Base-by-base conservation (phyloP, 2,888 invertebrate genomes). In the Cataglyphis albicans region DNA sequence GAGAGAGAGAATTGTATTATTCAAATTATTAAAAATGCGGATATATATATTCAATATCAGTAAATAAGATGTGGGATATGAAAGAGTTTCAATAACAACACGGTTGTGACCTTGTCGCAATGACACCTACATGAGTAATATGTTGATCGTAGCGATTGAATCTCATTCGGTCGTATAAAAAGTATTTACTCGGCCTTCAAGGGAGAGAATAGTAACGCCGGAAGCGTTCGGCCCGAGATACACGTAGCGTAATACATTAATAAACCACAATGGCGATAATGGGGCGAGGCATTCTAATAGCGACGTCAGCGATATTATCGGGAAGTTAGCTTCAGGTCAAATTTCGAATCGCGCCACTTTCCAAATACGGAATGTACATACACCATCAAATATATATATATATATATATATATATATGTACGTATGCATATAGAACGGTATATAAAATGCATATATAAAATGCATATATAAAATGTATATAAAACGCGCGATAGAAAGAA, bases 251-350 rank as follows among this genome's bases (percentile, higher is more conserved):
- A 3, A 57, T 29, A n/a, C n/a, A 64, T 78, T 70, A 78, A 78
- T 78, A 35, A 72, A 18, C 52, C 25, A 65, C 21, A 64, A 75
- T 52, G 35, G 15, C 38, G 52, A 64, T 25, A 63, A 41, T 61
- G 32, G 38, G 32, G 38, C 61, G 21, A 63, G 63, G 38, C 38
- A 38, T 38, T 63, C 41, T 44, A 73, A 73, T 21, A 44, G n/a
- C 48, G 1, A 7, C 48, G 48, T 18, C 7, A 61, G 29, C 74
- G 44, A 44, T 44, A 9, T 65, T 64, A 65, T 48, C 15, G 10
- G 38, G 7, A 18, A 32, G 25, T 15, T 74, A 10, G 6, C 21
- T 74, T 32, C 9, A n/a, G 76, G 38, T 38, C n/a, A 4, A 38
- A 52, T 67, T 76, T 52, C 76, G 29, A 15, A 55, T 29, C 25